These are phyloP conservation scores for Lithosia quadra DNA, from an alignment of 2,888 invertebrate species.

Conservation along the genomic window DNA sequence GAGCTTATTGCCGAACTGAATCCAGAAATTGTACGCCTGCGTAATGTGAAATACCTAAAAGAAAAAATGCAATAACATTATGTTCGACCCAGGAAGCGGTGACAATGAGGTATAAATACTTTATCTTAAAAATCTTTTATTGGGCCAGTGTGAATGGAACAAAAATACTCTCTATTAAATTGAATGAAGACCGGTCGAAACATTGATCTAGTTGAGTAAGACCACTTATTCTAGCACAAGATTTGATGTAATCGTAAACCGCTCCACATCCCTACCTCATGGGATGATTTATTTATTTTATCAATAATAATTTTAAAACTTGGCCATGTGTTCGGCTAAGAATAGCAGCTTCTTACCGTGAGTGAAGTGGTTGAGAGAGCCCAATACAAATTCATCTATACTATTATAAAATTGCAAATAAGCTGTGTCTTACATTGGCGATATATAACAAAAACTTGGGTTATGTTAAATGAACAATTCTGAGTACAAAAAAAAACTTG, in stretches of 20 bases:
- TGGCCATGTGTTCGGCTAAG: conserved; percentile 30
- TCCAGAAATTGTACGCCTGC: neutral
- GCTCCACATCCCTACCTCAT: conserved; percentile 21
- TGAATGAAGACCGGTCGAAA: neutral
- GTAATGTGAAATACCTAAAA: neutral
- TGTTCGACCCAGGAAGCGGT: neutral
- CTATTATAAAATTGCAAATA: too few relatives aligned
- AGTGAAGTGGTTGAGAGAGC: conserved; percentile 21
- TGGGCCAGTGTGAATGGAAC: neutral
- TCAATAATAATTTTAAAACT: conserved; percentile 30
- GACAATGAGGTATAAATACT: neutral
- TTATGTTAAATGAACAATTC: too few relatives aligned
- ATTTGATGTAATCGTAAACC: conserved; percentile 21
- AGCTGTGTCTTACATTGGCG: too few relatives aligned
- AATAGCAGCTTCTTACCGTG: conserved; percentile 25
- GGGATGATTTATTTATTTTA: conserved; percentile 31
- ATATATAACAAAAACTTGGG: too few relatives aligned
- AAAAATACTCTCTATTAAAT: neutral
- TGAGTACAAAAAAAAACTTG: too few relatives aligned
- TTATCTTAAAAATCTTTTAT: too few relatives aligned
- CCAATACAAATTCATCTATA: conserved; percentile 10
- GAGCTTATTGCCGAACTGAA: neutral
- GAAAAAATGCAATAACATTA: neutral
- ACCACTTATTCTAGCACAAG: neutral
- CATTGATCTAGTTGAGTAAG: neutral